Conservation (phyloP, 30 jellyfish, hydroid and myxozoan species). For the Phacellophora camtschatica region DNA sequence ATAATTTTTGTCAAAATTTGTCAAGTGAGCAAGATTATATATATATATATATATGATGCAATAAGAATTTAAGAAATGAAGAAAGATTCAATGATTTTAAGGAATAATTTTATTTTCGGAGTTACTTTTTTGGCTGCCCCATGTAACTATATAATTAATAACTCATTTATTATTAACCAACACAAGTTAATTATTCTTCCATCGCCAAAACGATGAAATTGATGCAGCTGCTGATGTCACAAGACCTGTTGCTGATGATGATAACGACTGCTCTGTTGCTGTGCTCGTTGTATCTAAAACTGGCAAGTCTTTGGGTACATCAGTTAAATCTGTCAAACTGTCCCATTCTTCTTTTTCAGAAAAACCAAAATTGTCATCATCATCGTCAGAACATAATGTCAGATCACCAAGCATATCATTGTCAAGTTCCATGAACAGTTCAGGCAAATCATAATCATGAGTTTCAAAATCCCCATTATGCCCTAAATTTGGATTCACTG, state of each 20-base stretch:
- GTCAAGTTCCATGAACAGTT: slow-evolving; percentile 81
- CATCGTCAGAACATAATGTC: slow-evolving; percentile 49
- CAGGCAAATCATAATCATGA: slow-evolving; percentile 27
- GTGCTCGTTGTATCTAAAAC: slow-evolving; percentile 16
- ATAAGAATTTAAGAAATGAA: too few relatives aligned
- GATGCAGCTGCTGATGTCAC: slow-evolving; percentile 99
- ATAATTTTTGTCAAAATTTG: too few relatives aligned
- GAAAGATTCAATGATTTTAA: too few relatives aligned
- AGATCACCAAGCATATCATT: slow-evolving; percentile 69
- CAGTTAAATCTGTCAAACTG: slow-evolving; percentile 75
- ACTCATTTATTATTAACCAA: too few relatives aligned
- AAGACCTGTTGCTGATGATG: slow-evolving; percentile 85
- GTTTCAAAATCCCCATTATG: slow-evolving; percentile 67
- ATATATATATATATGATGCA: too few relatives aligned
- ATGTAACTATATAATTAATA: too few relatives aligned
- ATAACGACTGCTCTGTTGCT: slow-evolving; percentile 53
- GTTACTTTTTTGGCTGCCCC: too few relatives aligned
- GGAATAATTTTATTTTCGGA: too few relatives aligned
- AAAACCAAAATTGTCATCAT: slow-evolving; percentile 17
- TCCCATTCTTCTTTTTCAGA: too few relatives aligned
- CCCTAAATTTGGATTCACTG: slow-evolving; percentile 65
- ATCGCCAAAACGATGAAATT: slow-evolving; percentile 90
- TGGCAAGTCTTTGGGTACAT: slow-evolving; percentile 39
- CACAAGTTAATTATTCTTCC: slow-evolving; percentile 70
- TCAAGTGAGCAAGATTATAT: too few relatives aligned